A percentile compares a stretch with the other conserved stretches of the same genome.
These are phyloP conservation scores for Empidonax traillii DNA, from an alignment of 2,113 vertebrate species.

Conservation along the genomic window DNA sequence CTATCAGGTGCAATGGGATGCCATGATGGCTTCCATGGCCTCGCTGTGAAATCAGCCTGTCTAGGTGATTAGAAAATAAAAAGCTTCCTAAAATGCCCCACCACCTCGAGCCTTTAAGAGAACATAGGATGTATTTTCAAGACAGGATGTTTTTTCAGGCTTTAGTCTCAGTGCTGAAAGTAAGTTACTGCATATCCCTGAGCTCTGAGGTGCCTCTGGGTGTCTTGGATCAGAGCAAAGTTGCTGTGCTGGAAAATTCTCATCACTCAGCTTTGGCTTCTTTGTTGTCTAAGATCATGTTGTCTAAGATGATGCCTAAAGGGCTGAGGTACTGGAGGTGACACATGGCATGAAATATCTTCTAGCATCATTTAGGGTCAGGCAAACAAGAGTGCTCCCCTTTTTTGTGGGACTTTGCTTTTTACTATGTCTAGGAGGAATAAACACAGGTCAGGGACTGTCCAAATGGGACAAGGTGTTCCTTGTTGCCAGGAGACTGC, in stretches of 20 bases:
- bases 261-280: accelerated
- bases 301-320: neutral
- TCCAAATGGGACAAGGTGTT: neutral
- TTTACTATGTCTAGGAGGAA: neutral
- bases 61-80: neutral
- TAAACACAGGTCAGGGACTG: neutral
- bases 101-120: neutral
- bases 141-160: neutral
- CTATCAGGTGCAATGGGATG: neutral
- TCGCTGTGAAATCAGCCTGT: neutral
- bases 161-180: neutral
- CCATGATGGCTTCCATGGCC: neutral
- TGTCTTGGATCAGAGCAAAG: neutral
- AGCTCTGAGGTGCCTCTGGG: neutral
- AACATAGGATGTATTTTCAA: neutral
- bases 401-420: neutral
- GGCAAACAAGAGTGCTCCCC: neutral
- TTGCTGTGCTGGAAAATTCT: neutral
- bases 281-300: neutral
- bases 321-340: neutral
- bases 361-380: neutral
- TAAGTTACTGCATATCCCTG: neutral
- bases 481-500: neutral
- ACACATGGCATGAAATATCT: neutral
- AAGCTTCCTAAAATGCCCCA: neutral